Conservation (phyloP, 2,888 invertebrate genomes). For the Myopa testacea region DNA sequence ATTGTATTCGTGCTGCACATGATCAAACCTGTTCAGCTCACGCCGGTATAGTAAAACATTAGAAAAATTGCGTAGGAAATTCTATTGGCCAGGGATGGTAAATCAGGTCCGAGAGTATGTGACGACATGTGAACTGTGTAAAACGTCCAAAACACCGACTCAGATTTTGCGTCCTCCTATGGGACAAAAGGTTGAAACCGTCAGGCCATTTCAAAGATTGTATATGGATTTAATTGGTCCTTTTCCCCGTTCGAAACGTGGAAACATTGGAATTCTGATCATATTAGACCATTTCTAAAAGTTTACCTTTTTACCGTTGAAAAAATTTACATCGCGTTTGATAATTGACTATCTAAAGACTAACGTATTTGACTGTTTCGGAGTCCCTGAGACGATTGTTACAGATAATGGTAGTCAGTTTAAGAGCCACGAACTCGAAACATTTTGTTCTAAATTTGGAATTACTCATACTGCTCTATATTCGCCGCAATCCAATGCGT, state of each 20-base stretch:
- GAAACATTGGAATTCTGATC: no score
- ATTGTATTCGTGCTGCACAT: not conserved
- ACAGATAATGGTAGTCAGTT: not conserved
- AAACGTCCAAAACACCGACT: no score
- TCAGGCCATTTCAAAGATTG: constrained; percentile 11
- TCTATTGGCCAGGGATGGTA: constrained; percentile 16
- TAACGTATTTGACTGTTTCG: not conserved
- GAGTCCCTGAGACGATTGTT: not conserved
- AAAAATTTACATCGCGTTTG: not conserved
- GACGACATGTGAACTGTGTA: constrained; percentile 7
- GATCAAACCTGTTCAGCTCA: not conserved
- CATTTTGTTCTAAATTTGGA: not conserved
- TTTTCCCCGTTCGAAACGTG: no score
- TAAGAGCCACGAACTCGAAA: not conserved
- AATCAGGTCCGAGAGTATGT: constrained; percentile 13
- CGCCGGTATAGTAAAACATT: constrained; percentile 11
- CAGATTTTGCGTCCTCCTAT: no score
- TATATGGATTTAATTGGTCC: constrained; percentile 1
- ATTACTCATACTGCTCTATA: not conserved
- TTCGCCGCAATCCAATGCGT: not conserved
- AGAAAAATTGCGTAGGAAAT: constrained; percentile 2
- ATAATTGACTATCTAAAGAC: constrained; percentile 9
- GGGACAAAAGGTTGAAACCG: constrained; percentile 16
- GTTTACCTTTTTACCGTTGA: not conserved
- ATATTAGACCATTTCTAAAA: no score